These are phyloP conservation scores for Azemiops feae DNA, from an alignment of 2,113 vertebrate genomes.

Conservation along the genomic window DNA sequence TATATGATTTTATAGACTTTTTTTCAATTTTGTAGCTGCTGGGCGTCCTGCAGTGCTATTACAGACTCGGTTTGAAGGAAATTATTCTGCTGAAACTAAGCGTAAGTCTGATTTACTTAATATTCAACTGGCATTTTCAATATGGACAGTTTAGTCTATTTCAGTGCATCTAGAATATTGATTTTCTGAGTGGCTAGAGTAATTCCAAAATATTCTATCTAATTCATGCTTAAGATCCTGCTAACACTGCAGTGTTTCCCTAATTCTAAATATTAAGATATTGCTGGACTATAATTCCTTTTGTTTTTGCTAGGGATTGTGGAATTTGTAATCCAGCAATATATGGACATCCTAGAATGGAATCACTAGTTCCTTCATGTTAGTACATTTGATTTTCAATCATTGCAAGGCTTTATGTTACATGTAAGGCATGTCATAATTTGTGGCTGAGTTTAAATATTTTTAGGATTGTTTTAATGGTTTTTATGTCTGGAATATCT, in stretches of 20 bases:
- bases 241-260: not conserved
- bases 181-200: not conserved
- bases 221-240: not conserved
- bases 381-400: not conserved
- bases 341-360: not conserved
- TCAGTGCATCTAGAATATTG: not conserved
- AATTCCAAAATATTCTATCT: not conserved
- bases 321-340: not conserved
- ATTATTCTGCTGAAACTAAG: constrained; percentile 24
- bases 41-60: constrained; percentile 8
- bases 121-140: not conserved
- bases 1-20: not conserved
- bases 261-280: not conserved
- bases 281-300: not conserved
- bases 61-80: constrained; percentile 38
- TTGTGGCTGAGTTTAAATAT: not conserved
- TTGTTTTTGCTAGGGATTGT: not conserved
- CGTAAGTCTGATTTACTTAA: constrained; percentile 38
- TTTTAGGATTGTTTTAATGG: not conserved
- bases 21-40: constrained; percentile 27
- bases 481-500: not conserved
- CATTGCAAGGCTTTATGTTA: not conserved
- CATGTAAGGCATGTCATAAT: not conserved
- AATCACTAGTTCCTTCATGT: not conserved
- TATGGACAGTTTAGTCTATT: not conserved